Evolutionary conservation across 1,140 invertebrate species (phyloP), one percentile per base, ranked within the genome.

Genomic region (Drosophila pseudoananassae): DNA sequence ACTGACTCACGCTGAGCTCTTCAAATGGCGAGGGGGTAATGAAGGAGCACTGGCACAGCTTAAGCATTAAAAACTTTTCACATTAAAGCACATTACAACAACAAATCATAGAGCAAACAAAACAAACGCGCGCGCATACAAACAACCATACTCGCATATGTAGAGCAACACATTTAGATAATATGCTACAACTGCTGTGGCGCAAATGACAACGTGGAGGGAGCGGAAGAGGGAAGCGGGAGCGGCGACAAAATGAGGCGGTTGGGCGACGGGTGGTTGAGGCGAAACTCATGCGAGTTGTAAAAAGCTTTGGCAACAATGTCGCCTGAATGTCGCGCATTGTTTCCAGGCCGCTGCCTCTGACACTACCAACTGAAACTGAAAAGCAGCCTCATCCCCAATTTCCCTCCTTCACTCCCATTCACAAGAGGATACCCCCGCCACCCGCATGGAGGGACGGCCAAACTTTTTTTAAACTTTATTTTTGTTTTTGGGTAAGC

Each of bases 61-160:
- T 87, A 87, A 87, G 83, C 83, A 87, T 87, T 87, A 87, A 87
- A 87, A 87, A 88, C 78, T 87, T 87, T 87, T 87, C 83, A 87
- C 83, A 87, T 87, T 87, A 87, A 87, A 87, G 83, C 83, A 87
- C 83, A 87, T 87, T 88, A 88, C 83, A 87, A 87, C 83, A 87
- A 87, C 83, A 87, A 88, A 87, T 87, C 83, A 87, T 87, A 87
- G 83, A 87, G 76, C 72, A 68, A 76, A 75, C 61, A 76, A 66
- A 75, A 81, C 60, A 61, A 50, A 49, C 76, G 60, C 17, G 68
- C 20, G 60, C 38, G 64, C 25, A 68, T 17, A 68, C 27, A 52
- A 46, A 55, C 49, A 50, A 45, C 64, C 43, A 47, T 38, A 75
- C 38, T 76, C 72, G 45, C 61, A 80, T 65, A 77, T 85, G 83